Conservation (phyloP, 2,113 vertebrate species). For the Catharus fuscescens region DNA sequence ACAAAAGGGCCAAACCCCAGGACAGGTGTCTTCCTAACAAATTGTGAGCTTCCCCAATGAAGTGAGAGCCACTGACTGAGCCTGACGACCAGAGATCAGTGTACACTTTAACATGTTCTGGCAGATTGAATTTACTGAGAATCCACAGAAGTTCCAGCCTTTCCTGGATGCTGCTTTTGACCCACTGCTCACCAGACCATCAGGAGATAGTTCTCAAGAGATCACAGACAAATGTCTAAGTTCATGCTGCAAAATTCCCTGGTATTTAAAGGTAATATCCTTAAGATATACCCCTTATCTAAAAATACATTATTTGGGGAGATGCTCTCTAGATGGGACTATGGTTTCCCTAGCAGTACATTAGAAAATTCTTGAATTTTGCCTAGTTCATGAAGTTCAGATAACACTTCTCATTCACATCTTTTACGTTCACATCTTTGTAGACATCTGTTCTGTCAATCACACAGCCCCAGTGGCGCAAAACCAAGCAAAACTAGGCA, state of each 20-base stretch:
- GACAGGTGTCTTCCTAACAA: neutral
- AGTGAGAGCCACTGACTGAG: neutral
- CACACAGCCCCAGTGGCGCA: neutral
- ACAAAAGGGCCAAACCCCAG: neutral
- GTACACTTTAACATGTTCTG: neutral
- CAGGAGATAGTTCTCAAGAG: neutral
- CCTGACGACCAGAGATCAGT: neutral
- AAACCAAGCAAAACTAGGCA: neutral
- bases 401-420: neutral
- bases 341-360: neutral
- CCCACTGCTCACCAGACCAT: neutral
- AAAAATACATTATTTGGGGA: neutral
- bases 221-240: neutral
- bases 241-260: neutral
- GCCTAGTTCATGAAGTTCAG: neutral
- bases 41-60: neutral
- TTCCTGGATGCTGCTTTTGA: neutral
- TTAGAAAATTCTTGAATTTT: neutral
- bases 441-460: neutral
- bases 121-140: neutral
- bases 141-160: neutral
- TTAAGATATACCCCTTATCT: neutral
- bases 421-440: neutral
- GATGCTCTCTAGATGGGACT: neutral
- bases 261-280: neutral